Evolutionary conservation across 2,888 invertebrate genomes (phyloP), one percentile per base, ranked within the genome.

Genomic region (Globia sparganii): DNA sequence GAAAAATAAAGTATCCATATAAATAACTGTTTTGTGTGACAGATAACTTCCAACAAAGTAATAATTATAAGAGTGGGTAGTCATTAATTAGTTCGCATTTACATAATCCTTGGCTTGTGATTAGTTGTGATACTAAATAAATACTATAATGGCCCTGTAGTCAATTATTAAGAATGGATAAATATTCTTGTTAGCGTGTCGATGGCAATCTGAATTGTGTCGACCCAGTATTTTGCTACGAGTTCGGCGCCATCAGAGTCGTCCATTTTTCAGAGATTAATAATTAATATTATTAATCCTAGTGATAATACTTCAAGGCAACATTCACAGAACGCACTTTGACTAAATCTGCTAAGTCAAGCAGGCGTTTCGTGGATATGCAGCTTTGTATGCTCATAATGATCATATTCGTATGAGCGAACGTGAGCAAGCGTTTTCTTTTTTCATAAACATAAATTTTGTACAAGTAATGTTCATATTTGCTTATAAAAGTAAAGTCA

Each of bases 31-130:
- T 18, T 18, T 21, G 37, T n/a, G 49, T 18, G 31, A 37, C 9
- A 18, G 37, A 71, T 37, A 49, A 13, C 28, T 9, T 58, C 8
- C 2, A 28, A 53, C 34, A 4, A 72, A 61, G 28, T 53, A 18
- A 21, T 43, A 34, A 80, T 73, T 49, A n/a, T 13, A 40, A 73
- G 25, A 72, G 9, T 40, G 31, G 46, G 3, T 31, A 34, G 25
- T 49, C 40, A 25, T 25, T 73, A 61, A 80, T 77, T 77, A 59
- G 37, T 70, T 11, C 37, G 34, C 11, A 76, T 70, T 79, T 58
- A 59, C 71, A 59, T 79, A 74, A 74, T 61, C 53, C 81, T 77
- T 74, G 80, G 49, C 59, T 80, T 34, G 0, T 73, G 43, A 43
- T 13, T 0, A 43, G 43, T 43, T 43, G 13, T 13, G 25, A 34